These are phyloP conservation scores for Gadopsis marmoratus DNA, from an alignment of 2,797 vertebrate species.

Conservation along the genomic window DNA sequence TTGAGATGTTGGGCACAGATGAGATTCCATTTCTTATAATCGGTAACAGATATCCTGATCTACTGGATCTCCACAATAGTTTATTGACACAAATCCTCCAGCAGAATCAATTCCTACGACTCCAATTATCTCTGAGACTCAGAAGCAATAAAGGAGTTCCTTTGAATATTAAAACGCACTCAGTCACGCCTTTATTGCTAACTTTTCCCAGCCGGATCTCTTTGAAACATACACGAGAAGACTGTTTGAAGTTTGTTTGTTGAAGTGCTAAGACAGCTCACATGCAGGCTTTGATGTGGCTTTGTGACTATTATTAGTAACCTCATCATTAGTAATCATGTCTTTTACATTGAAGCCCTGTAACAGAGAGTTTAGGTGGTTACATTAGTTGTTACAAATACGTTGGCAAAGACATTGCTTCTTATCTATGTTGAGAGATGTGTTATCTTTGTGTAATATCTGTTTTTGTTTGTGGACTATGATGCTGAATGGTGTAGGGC, in stretches of 20 bases:
- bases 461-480: slow-evolving; percentile 35
- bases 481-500: slow-evolving; percentile 23
- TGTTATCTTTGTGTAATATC: slow-evolving; percentile 30
- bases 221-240: slow-evolving; percentile 40
- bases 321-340: slow-evolving; percentile 13
- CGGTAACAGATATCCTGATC: slow-evolving; percentile 44
- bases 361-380: slow-evolving; percentile 46
- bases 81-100: slow-evolving; percentile 33
- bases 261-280: slow-evolving; percentile 66
- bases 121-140: slow-evolving; percentile 32
- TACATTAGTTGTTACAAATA: slow-evolving; percentile 39
- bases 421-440: slow-evolving; percentile 35
- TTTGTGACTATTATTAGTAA: slow-evolving; percentile 32
- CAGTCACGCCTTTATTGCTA: slow-evolving; percentile 26
- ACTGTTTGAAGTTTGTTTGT: slow-evolving; percentile 29
- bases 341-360: slow-evolving; percentile 53
- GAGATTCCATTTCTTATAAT: slow-evolving; percentile 16
- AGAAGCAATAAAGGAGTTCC: slow-evolving; percentile 42
- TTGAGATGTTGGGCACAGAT: slow-evolving; percentile 30
- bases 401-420: slow-evolving; percentile 37
- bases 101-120: slow-evolving; percentile 26
- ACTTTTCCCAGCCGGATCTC: slow-evolving; percentile 1
- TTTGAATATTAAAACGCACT: slow-evolving; percentile 44
- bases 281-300: slow-evolving; percentile 60
- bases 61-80: slow-evolving; percentile 50